phyloP scores from a whole-genome alignment of 1,140 invertebrate genomes.

The Drosophila orosa region DNA sequence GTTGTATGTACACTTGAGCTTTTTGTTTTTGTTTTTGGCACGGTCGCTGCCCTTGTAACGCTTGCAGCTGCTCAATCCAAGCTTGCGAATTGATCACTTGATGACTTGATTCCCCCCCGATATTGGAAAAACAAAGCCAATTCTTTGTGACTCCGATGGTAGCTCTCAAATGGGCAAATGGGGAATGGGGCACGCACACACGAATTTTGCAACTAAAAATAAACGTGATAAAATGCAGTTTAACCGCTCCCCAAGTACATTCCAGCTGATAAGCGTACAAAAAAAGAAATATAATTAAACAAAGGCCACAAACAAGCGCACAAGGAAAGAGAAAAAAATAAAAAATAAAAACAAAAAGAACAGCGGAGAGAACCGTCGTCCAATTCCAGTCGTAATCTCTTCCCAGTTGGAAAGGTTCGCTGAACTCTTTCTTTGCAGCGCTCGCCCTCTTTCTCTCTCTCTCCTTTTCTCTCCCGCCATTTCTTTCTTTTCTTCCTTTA shows the following conservation, averaged over 20 bases:
- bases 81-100: constrained; percentile 25
- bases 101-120: constrained; percentile 16
- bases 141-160: constrained; percentile 36
- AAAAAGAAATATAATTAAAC: constrained; percentile 26
- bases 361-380: constrained; percentile 41
- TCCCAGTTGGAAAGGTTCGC: constrained; percentile 61
- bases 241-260: constrained; percentile 37
- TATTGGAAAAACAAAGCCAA: constrained; percentile 30
- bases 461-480: not conserved
- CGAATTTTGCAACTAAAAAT: constrained; percentile 75
- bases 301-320: constrained; percentile 15
- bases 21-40: constrained; percentile 56
- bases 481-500: constrained; percentile 7
- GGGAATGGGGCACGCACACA: constrained; percentile 36
- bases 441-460: not conserved
- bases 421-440: constrained; percentile 52
- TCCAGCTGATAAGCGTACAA: constrained; percentile 37
- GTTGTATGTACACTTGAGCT: constrained; percentile 3
- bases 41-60: constrained; percentile 77
- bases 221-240: constrained; percentile 82
- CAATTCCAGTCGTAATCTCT: constrained; percentile 74
- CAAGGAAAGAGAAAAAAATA: not conserved
- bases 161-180: constrained; percentile 20
- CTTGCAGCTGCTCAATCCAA: constrained; percentile 43
- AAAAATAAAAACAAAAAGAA: constrained; percentile 2